These are phyloP conservation scores for Nesometra sesokonis DNA, from an alignment of 35 echinoderm and acorn worm species.

Conservation along the genomic window DNA sequence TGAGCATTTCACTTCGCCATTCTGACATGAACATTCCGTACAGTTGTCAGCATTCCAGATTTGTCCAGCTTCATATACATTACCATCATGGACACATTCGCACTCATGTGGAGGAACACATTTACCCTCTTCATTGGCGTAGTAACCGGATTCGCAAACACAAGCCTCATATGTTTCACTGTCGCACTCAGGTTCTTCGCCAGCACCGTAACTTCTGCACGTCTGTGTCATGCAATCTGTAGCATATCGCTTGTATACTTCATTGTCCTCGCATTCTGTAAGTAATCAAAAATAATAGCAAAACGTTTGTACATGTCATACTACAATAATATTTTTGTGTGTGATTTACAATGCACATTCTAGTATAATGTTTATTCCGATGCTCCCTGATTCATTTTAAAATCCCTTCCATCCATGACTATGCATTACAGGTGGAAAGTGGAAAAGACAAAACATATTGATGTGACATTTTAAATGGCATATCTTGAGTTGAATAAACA, in stretches of 20 bases:
- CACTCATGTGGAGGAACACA: background rate
- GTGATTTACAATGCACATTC: too few species aligned
- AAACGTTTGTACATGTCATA: too few species aligned
- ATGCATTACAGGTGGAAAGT: too few species aligned
- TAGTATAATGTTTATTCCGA: too few species aligned
- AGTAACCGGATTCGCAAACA: background rate
- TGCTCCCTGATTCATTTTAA: too few species aligned
- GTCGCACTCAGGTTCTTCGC: background rate
- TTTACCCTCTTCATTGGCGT: background rate
- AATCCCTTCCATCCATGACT: too few species aligned
- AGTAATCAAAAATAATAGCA: background rate
- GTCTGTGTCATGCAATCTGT: background rate
- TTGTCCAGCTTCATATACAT: background rate
- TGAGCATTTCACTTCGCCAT: background rate
- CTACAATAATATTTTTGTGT: too few species aligned
- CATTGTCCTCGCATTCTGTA: background rate
- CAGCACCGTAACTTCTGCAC: background rate
- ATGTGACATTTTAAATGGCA: too few species aligned
- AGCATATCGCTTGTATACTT: background rate
- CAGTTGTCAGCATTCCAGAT: background rate
- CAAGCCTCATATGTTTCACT: background rate
- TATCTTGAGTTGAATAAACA: too few species aligned
- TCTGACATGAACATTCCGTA: background rate
- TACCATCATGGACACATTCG: background rate
- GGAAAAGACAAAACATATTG: too few species aligned